Percentiles rank a stretch among this genome's conserved stretches.
Evolutionary conservation across 2,113 vertebrate species (phyloP).

Genomic region (Genyomyrus donnyi): DNA sequence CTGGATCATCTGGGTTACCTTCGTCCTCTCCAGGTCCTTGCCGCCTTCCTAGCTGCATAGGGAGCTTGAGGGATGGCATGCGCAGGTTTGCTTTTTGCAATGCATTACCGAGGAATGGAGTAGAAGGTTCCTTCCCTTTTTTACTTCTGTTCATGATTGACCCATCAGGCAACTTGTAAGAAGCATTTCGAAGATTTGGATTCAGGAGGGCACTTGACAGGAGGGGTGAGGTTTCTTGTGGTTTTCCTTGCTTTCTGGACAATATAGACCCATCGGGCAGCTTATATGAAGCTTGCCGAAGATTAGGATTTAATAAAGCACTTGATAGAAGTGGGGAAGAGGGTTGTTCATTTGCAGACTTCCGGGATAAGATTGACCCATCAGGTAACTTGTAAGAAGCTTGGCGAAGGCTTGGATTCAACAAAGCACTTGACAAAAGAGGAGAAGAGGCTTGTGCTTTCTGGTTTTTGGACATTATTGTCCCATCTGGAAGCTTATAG

Average conservation of each 20-base stretch:
- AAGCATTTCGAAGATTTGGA: slow-evolving; percentile 40
- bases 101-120: slow-evolving; percentile 46
- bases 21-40: slow-evolving; percentile 13
- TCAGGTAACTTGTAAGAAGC: slow-evolving; percentile 53
- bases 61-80: slow-evolving; percentile 46
- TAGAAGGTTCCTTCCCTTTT: slow-evolving; percentile 21
- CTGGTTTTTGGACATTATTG: slow-evolving; percentile 45
- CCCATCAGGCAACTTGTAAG: slow-evolving; percentile 49
- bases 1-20: slow-evolving; percentile 36
- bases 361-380: slow-evolving; percentile 39
- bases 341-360: slow-evolving; percentile 28
- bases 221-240: slow-evolving; percentile 32
- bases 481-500: slow-evolving; percentile 55
- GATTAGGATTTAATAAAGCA: slow-evolving; percentile 50
- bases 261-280: slow-evolving; percentile 56
- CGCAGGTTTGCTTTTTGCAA: slow-evolving; percentile 37
- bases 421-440: slow-evolving; percentile 50
- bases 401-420: slow-evolving; percentile 41
- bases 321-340: slow-evolving; percentile 41
- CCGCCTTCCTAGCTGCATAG: slow-evolving; percentile 19
- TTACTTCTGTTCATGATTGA: slow-evolving; percentile 37
- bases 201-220: slow-evolving; percentile 48
- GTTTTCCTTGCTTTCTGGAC: slow-evolving; percentile 42
- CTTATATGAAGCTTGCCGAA: slow-evolving; percentile 51
- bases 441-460: slow-evolving; percentile 40